Conservation (phyloP, 2,113 vertebrate genomes). For the Chloebia gouldiae region DNA sequence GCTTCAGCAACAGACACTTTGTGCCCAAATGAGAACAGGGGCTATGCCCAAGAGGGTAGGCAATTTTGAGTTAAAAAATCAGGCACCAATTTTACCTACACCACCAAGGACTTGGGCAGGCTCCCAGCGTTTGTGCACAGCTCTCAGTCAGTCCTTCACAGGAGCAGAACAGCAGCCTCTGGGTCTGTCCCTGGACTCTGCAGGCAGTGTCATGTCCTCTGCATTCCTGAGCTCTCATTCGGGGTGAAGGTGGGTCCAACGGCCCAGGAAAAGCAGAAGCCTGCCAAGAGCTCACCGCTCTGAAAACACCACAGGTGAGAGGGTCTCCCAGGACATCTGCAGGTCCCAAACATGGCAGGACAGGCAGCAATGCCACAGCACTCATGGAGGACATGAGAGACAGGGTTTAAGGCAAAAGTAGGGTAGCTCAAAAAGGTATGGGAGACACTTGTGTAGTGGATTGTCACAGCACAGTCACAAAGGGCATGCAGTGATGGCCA, state of each 20-base stretch:
- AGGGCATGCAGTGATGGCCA: neutral
- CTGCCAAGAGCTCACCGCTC: rapidly evolving
- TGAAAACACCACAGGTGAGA: neutral
- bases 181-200: too few species aligned
- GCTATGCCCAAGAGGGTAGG: neutral
- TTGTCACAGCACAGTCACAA: neutral
- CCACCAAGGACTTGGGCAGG: neutral
- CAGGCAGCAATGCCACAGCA: rapidly evolving
- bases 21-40: neutral
- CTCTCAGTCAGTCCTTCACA: neutral
- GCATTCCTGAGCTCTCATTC: neutral
- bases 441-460: rapidly evolving
- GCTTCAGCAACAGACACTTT: neutral
- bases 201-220: neutral
- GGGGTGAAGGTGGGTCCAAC: neutral
- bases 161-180: neutral
- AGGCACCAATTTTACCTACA: neutral
- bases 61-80: neutral
- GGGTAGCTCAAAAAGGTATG: neutral
- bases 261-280: neutral
- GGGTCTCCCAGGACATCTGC: neutral
- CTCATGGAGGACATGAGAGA: neutral
- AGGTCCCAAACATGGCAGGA: neutral
- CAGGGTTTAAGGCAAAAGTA: neutral
- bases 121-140: neutral